These are phyloP conservation scores for Pedionomus torquatus DNA, from an alignment of 2,113 vertebrate species.

Conservation along the genomic window DNA sequence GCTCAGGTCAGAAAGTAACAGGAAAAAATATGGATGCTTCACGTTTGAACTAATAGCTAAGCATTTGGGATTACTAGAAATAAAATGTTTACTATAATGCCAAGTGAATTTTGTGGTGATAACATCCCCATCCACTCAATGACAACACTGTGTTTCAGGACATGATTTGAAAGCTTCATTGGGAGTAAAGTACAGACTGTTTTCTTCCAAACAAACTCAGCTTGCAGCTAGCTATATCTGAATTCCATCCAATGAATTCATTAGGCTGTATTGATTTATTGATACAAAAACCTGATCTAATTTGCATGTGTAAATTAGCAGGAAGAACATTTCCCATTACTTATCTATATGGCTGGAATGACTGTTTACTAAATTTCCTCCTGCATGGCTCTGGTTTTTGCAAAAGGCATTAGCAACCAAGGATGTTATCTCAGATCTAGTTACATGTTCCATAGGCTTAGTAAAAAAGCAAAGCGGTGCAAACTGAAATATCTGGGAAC, in stretches of 20 bases:
- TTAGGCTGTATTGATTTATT: constrained; percentile 58
- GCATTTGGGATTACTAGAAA: not conserved
- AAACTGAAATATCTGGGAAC: not conserved
- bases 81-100: not conserved
- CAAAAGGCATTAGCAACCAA: constrained; percentile 10
- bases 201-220: not conserved
- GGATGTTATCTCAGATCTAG: not conserved
- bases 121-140: not conserved
- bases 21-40: not conserved
- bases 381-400: not conserved
- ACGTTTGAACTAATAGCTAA: not conserved
- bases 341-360: constrained; percentile 3
- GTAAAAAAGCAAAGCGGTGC: not conserved
- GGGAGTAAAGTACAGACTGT: not conserved
- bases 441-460: not conserved
- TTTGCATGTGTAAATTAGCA: constrained; percentile 66
- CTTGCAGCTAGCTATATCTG: not conserved
- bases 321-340: constrained; percentile 44
- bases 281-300: constrained; percentile 42
- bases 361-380: constrained; percentile 38
- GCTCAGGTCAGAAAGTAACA: not conserved
- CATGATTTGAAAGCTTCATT: not conserved
- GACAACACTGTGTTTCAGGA: not conserved
- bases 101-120: not conserved
- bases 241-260: constrained; percentile 47